Evolutionary conservation across 2,113 vertebrate species (phyloP).

Genomic region (Percina caprodes): DNA sequence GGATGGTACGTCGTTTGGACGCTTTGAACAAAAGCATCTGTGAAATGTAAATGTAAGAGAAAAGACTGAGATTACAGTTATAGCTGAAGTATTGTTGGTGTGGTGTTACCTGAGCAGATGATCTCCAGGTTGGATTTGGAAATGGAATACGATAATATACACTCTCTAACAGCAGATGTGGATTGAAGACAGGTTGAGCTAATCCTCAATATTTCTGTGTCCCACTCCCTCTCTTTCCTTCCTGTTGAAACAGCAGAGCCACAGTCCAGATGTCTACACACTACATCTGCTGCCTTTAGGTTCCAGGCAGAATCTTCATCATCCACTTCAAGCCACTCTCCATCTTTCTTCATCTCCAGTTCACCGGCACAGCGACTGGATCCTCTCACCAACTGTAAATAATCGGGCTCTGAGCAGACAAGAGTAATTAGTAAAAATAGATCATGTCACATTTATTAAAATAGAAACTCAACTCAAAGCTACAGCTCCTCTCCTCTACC

Average conservation of each 20-base stretch:
- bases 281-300: not conserved
- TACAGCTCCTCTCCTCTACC: not conserved
- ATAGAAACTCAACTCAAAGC: not conserved
- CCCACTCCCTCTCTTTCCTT: fast-evolving
- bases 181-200: not conserved
- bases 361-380: not conserved
- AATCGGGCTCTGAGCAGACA: not conserved
- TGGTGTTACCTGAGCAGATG: no score
- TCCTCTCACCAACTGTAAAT: not conserved
- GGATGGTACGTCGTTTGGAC: no score
- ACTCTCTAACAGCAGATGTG: not conserved
- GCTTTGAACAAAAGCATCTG: no score
- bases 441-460: not conserved
- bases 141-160: not conserved
- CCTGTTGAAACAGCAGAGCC: not conserved
- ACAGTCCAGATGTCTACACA: not conserved
- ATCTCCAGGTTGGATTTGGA: no score
- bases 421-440: not conserved
- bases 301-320: fast-evolving
- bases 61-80: no score
- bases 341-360: not conserved
- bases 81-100: no score
- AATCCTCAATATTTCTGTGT: fast-evolving
- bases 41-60: no score
- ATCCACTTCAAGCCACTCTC: not conserved